Conservation (phyloP, 2,888 invertebrate species). For the Bhutanitis thaidina region DNA sequence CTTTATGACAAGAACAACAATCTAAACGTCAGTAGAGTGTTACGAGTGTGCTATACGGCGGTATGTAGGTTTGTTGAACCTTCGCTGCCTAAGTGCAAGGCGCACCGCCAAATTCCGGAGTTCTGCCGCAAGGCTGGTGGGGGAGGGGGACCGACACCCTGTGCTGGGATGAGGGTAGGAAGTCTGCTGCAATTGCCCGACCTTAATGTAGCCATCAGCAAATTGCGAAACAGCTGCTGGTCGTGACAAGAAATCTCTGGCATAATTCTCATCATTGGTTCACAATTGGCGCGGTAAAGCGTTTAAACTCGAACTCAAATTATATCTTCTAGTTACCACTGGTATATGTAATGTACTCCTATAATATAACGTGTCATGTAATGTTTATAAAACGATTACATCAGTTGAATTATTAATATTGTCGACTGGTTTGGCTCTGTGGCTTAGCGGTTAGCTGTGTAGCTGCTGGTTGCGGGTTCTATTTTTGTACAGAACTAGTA, state of each 20-base stretch:
- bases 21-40: conserved; percentile 24
- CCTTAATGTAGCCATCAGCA: conserved; percentile 76
- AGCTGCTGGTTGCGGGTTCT: no score
- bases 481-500: no score
- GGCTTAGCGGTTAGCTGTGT: no score
- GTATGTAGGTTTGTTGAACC: conserved; percentile 13
- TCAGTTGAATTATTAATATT: no score
- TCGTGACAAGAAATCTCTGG: conserved; percentile 67
- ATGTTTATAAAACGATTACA: no score
- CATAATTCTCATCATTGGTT: conserved; percentile 64
- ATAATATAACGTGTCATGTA: no score
- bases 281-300: no score
- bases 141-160: conserved; percentile 35
- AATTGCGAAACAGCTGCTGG: conserved; percentile 75
- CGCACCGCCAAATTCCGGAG: conserved; percentile 71
- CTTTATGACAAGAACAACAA: conserved; percentile 26
- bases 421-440: no score
- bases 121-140: conserved; percentile 63
- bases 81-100: conserved; percentile 47
- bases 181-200: conserved; percentile 59
- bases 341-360: no score
- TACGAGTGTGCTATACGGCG: conserved; percentile 20
- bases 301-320: no score
- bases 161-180: conserved; percentile 32
- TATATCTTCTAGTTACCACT: no score